Base-by-base conservation (phyloP, 2,113 vertebrate species). In the Hystrix cristata region DNA sequence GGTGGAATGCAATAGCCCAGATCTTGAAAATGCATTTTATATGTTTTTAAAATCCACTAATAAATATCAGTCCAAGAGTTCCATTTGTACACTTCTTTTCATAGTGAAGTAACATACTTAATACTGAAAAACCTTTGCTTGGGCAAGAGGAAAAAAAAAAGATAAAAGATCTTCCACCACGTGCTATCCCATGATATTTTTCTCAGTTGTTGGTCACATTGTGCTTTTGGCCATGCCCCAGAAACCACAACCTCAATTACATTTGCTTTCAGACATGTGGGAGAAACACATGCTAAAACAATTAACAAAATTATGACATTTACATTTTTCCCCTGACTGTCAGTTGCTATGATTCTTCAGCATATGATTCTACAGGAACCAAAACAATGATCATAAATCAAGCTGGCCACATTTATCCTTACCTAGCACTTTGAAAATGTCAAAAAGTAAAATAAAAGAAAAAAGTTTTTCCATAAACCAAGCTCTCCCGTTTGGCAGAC, bases 241-340 rank as follows among this genome's bases (percentile, higher is more conserved):
- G 95, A 97, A 98, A 98, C 98, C 98, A 10, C 97, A 98, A 27
- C 74, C 98, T 97, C 97, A 98, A 96, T 98, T 98, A 85, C 94
- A 97, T 97, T 98, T 96, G 72, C 97, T 97, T 98, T 98, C 95
- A 98, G 97, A 98, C 95, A 97, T 95, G 96, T 98, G 97, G 98
- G 98, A 98, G 94, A 98, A 98, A 94, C 96, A 98, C 95, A 97
- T 98, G 97, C 95, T 98, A 98, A 98, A 98, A 79, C 93, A 98
- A 98, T 99, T 98, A 98, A 97, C 96, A 96, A 96, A 98, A 98
- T 97, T 97, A 95, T 93, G 96, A 95, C 0, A 0, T 97, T 98
- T 93, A 96, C 83, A 85, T 95, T 98, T 97, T 43, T 92, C 62
- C 82, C 91, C 48, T 90, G 94, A 93, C 96, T 98, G 65, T 95